Base-by-base conservation (phyloP, 1,140 invertebrate species). In the Papilio polyxenes region DNA sequence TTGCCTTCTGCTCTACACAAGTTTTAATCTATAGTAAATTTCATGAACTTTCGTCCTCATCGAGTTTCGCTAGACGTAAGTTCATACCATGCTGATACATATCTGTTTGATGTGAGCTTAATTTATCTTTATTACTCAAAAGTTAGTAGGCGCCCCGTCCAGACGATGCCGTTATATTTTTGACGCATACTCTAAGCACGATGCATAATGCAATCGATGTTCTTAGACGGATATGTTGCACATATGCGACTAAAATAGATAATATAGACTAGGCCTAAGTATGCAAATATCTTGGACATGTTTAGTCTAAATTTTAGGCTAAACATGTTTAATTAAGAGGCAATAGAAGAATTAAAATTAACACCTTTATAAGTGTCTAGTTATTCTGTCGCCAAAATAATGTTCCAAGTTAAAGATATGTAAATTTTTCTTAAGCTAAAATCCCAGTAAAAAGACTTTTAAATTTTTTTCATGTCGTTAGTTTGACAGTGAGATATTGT, bases 51-150 rank as follows among this genome's bases (percentile, higher is more conserved):
- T 59, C 56, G 17, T 59, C 49, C 10, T 13, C 10, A 51, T 51
- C 10, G 20, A 65, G 23, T 31, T 65, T 65, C 3, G 13, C 20
- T 65, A 10, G 20, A 65, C 65, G 65, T 31, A 69, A 13, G 51
- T 56, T 31, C 23, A 31, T 56, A 56, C 13, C 9, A 59, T 20
- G 0, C 8, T n/a, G 59, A 62, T 20, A 59, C 59, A 80, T 80
- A 59, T 65, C n/a, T 80, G 78, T 80, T 80, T 69, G 78, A 69
- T 80, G 23, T 59, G 59, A 44, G 59, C 59, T 80, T 80, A 80
- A 80, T 69, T 65, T 69, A 80, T 80, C 78, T 80, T 79, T 80
- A 80, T 80, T 80, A 69, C 78, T 80, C 40, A 80, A 80, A 31
- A 80, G 78, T 80, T 65, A 44, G 53, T 31, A 65, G 78, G 78